phyloP scores from a whole-genome alignment of 2,888 invertebrate genomes.

The Tiliacea citrago region DNA sequence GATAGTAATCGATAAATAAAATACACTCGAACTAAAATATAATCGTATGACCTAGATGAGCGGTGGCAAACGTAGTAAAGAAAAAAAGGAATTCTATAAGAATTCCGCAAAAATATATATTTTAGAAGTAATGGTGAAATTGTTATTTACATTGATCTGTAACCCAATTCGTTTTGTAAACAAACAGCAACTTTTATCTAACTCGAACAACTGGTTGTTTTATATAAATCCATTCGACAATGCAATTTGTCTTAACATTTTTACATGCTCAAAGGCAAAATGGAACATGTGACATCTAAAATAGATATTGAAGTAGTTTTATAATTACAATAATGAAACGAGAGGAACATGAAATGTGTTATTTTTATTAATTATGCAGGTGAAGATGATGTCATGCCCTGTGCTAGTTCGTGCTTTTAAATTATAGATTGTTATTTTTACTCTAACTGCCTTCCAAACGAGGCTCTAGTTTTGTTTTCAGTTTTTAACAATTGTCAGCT shows the following conservation, averaged over 20 bases:
- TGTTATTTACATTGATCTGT: slow-evolving; percentile 47
- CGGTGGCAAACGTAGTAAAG: slow-evolving; percentile 57
- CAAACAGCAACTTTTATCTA: slow-evolving; percentile 29
- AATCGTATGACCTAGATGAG: slow-evolving; percentile 65
- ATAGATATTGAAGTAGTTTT: slow-evolving; percentile 26
- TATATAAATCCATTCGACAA: slow-evolving; percentile 9
- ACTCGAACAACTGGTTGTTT: slow-evolving; percentile 11
- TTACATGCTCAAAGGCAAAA: slow-evolving; percentile 4
- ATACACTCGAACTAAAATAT: slow-evolving; percentile 67
- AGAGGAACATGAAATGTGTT: slow-evolving; percentile 27
- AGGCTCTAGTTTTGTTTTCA: background rate
- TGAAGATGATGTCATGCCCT: slow-evolving; percentile 23
- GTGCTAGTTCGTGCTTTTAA: slow-evolving; percentile 20
- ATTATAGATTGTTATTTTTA: background rate
- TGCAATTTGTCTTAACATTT: slow-evolving; percentile 2
- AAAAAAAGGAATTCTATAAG: slow-evolving; percentile 27
- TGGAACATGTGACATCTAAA: slow-evolving; percentile 37
- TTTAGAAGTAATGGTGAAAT: slow-evolving; percentile 47
- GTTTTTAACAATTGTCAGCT: background rate
- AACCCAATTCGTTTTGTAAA: slow-evolving; percentile 34
- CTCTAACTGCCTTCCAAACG: background rate
- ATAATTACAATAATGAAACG: slow-evolving; percentile 41
- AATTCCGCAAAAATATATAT: slow-evolving; percentile 41
- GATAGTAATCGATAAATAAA: slow-evolving; percentile 64
- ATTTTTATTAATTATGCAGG: slow-evolving; percentile 26